phyloP scores from a whole-genome alignment of 1,140 invertebrate genomes.

The Latrodectus geometricus region DNA sequence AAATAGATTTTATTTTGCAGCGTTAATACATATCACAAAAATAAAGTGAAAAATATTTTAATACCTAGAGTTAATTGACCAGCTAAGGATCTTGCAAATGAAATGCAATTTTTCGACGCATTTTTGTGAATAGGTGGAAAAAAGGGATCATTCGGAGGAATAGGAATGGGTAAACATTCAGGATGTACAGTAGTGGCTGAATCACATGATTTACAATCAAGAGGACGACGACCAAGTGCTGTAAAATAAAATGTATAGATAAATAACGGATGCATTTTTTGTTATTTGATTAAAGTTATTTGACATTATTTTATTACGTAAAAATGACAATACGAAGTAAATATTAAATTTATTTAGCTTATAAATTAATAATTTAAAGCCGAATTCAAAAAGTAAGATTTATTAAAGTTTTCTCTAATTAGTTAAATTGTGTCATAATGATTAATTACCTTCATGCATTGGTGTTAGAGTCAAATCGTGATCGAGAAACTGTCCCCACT shows the following conservation, averaged over 20 bases:
- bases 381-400: no score
- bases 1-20: no score
- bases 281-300: no score
- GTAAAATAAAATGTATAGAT: constrained; percentile 16
- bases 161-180: constrained; percentile 73
- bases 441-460: constrained; percentile 63
- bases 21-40: no score
- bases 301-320: no score
- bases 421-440: no score
- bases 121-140: constrained; percentile 78
- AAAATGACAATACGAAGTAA: no score
- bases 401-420: no score
- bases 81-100: constrained; percentile 91
- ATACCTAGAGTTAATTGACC: constrained; percentile 82
- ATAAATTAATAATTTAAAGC: no score
- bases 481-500: constrained; percentile 70
- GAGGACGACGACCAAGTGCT: constrained; percentile 72
- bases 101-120: constrained; percentile 87
- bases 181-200: constrained; percentile 86
- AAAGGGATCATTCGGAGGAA: constrained; percentile 74
- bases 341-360: no score
- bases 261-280: no score
- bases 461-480: constrained; percentile 76
- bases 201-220: constrained; percentile 80
- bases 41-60: neutral